Evolutionary conservation across 2,797 vertebrate species (phyloP).

Genomic region (Odontamblyopus lacepedii): DNA sequence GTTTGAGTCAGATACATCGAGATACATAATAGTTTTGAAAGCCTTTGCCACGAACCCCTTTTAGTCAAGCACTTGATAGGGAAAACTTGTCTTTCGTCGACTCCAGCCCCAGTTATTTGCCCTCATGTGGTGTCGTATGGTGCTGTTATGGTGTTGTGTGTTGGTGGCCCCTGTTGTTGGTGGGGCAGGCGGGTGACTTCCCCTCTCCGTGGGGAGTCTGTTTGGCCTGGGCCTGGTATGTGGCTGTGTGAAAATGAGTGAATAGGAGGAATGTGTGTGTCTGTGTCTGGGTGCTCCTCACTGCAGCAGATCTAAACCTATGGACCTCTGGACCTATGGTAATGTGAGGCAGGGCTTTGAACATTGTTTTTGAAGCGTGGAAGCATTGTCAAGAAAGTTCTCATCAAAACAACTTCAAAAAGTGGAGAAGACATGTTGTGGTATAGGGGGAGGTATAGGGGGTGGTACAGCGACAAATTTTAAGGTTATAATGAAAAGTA

Average conservation of each 20-base stretch:
- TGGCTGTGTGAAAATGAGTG: conserved; percentile 62
- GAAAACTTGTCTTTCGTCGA: too few species aligned
- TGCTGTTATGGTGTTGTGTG: conserved; percentile 11
- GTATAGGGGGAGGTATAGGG: neutral
- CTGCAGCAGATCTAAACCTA: conserved; percentile 12
- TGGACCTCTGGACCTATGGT: conserved; percentile 38
- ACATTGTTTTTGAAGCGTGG: conserved; percentile 36
- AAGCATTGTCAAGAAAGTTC: conserved; percentile 25
- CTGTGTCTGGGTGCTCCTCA: conserved; percentile 31
- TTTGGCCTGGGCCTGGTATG: conserved; percentile 68
- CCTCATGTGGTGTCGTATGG: too few species aligned
- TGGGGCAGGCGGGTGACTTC: conserved; percentile 60
- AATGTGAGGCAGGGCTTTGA: conserved; percentile 52
- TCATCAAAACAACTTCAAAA: conserved; percentile 15
- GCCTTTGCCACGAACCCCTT: too few species aligned
- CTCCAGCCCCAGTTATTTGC: too few species aligned
- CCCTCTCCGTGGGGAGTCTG: conserved; percentile 66
- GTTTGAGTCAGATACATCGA: too few species aligned
- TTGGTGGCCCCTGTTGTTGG: conserved; percentile 41
- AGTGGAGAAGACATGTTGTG: neutral
- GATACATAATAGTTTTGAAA: too few species aligned
- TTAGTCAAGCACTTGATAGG: too few species aligned
- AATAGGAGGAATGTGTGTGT: conserved; percentile 60
- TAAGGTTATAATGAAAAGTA: neutral
- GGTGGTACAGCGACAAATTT: neutral